Conservation (phyloP, 2,797 vertebrate genomes). For the Yasuhikotakia modesta region DNA sequence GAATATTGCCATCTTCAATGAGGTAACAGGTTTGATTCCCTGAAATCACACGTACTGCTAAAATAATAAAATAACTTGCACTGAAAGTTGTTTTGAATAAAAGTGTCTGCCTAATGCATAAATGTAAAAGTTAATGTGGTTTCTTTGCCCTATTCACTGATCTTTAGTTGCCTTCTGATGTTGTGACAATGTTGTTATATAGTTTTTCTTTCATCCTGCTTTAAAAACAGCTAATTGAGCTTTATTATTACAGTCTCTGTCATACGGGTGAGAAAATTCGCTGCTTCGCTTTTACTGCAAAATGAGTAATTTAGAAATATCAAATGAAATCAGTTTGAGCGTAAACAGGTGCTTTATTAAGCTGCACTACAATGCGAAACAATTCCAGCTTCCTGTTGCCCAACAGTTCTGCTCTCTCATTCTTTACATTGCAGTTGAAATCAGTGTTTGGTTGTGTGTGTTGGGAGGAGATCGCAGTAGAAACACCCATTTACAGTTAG, state of each 20-base stretch:
- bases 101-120: too few relatives aligned
- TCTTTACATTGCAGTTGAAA: not conserved
- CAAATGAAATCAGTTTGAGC: not conserved
- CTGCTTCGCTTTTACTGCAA: not conserved
- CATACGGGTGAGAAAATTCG: not conserved
- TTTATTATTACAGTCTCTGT: not conserved
- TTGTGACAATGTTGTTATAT: not conserved
- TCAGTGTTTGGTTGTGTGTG: conserved; percentile 36
- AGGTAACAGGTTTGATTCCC: conserved; percentile 74
- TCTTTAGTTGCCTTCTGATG: not conserved
- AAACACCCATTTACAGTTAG: conserved; percentile 44
- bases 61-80: too few relatives aligned
- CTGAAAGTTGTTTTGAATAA: too few relatives aligned
- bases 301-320: not conserved
- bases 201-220: not conserved
- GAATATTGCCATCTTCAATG: conserved; percentile 81
- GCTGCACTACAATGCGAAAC: too few relatives aligned
- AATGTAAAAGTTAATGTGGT: too few relatives aligned
- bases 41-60: too few relatives aligned
- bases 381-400: not conserved
- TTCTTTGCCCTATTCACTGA: not conserved
- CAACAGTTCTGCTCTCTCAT: not conserved
- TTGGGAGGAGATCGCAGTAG: conserved; percentile 28
- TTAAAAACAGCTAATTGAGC: not conserved
- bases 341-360: not conserved